Base-by-base conservation (phyloP, 2,888 invertebrate species). In the Chironomus tentans region DNA sequence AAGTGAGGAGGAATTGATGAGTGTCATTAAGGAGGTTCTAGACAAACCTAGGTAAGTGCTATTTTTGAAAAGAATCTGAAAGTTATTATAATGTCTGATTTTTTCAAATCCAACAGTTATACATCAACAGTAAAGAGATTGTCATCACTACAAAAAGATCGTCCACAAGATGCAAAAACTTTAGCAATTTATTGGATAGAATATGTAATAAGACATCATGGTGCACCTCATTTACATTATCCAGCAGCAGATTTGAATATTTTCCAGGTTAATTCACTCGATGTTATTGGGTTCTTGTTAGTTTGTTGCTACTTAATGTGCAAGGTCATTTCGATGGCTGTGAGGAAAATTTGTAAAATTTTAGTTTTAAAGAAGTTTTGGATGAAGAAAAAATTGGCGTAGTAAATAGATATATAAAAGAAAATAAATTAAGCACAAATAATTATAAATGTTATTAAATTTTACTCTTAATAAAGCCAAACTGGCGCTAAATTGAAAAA, bases 21-120 rank as follows among this genome's bases (percentile, higher is more conserved):
- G 76, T 0, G 78, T 80, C 2, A 76, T 83, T 12, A 28, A 77
- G 0, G 82, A 83, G 47, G 76, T 83, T 0, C 72, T 83, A 0
- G 76, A 68, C 1, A 82, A 82, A 79, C 79, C 81, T 0, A 79
- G 69, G 22, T 83, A 81, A 74, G 28, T 10, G 1, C 6, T n/a
- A 4, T n/a, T n/a, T n/a, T n/a, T n/a, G n/a, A n/a, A n/a, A n/a
- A n/a, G n/a, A n/a, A n/a, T n/a, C n/a, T n/a, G n/a, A n/a, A n/a
- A n/a, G n/a, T n/a, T n/a, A n/a, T 24, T 24, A 24, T 13, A 72
- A 5, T 21, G 48, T 24, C 10, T 21, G 21, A 50, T 2, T 13
- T 47, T 68, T 2, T 28, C 6, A 5, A 5, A 22, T 7, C 38
- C 18, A 15, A 18, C n/a, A 73, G 62, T 10, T 74, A 65, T 7